Percentiles rank a stretch among this genome's conserved stretches.
Evolutionary conservation across 2,113 vertebrate species (phyloP).

Genomic region (Trochalopteron elliotii): DNA sequence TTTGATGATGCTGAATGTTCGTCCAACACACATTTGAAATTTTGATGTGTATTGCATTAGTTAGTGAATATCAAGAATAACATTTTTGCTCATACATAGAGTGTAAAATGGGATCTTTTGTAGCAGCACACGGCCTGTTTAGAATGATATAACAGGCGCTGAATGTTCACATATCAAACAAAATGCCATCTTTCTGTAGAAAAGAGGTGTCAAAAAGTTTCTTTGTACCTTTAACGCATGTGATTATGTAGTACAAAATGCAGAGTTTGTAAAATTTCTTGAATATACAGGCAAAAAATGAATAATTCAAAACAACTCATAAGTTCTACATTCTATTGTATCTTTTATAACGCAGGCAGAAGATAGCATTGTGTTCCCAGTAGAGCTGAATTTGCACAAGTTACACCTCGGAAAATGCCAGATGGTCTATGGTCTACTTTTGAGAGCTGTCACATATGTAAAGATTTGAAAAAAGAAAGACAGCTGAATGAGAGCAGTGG

Average conservation of each 20-base stretch:
- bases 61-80: constrained; percentile 80
- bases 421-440: constrained; percentile 90
- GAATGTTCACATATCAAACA: constrained; percentile 84
- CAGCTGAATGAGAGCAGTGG: constrained; percentile 80
- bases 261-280: constrained; percentile 87
- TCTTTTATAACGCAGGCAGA: constrained; percentile 88
- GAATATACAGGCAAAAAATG: constrained; percentile 90
- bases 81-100: constrained; percentile 68
- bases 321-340: constrained; percentile 84
- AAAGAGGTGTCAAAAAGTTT: constrained; percentile 86
- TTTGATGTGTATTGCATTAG: constrained; percentile 77
- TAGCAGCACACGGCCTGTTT: constrained; percentile 79
- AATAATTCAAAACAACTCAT: constrained; percentile 96
- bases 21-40: constrained; percentile 73
- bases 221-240: constrained; percentile 82
- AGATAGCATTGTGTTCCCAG: constrained; percentile 89
- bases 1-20: constrained; percentile 73
- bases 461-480: constrained; percentile 82
- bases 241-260: constrained; percentile 87
- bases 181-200: constrained; percentile 83
- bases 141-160: constrained; percentile 80
- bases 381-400: constrained; percentile 97
- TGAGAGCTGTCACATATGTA: constrained; percentile 88
- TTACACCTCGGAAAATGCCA: constrained; percentile 90
- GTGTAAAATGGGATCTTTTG: constrained; percentile 83